These are phyloP conservation scores for Nesogale talazaci DNA, from an alignment of 2,113 vertebrate genomes.

Conservation along the genomic window DNA sequence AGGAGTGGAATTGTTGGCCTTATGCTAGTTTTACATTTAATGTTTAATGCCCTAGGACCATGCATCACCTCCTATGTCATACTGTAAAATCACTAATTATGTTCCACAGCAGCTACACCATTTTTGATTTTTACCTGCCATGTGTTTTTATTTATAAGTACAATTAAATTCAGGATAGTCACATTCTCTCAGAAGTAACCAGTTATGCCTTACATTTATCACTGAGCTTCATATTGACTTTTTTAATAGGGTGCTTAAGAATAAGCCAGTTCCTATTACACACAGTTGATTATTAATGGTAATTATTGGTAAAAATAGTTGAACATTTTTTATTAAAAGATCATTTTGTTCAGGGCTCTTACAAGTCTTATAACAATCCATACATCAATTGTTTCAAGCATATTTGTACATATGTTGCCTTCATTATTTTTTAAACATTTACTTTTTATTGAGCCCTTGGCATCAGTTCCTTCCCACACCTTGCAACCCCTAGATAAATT, in stretches of 20 bases:
- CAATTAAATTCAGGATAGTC: not conserved
- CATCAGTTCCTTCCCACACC: no score
- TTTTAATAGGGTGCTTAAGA: not conserved
- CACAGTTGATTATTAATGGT: not conserved
- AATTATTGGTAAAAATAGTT: not conserved
- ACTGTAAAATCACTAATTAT: not conserved
- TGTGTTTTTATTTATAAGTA: no score
- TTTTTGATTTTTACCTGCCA: not conserved
- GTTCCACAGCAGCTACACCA: not conserved
- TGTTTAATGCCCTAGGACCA: not conserved
- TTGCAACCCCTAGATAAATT: no score
- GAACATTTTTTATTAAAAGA: no score
- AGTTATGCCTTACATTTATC: not conserved
- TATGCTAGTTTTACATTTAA: not conserved
- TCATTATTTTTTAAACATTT: no score
- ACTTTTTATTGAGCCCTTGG: no score
- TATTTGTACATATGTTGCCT: no score
- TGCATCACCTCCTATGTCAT: not conserved
- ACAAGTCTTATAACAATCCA: no score
- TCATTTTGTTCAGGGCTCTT: no score
- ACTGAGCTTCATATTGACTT: not conserved
- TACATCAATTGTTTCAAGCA: no score
- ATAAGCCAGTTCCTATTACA: fast-evolving
- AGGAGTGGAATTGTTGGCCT: not conserved
- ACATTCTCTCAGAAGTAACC: not conserved